phyloP scores from a whole-genome alignment of 2,888 invertebrate species.

The Patella pellucida region DNA sequence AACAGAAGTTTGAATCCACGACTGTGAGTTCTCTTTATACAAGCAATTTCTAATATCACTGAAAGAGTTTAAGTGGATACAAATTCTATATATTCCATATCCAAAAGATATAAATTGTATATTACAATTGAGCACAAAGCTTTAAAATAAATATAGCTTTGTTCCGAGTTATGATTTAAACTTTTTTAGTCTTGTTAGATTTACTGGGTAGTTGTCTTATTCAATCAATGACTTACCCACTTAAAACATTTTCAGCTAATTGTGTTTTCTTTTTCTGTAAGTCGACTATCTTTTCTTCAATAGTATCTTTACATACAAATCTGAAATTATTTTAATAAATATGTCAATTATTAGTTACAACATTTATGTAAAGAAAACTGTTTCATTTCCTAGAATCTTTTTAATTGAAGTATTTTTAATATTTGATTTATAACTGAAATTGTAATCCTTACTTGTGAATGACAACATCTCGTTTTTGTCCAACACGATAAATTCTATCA shows the following conservation, averaged over 20 bases:
- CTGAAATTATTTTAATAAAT: constrained; percentile 72
- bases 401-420: not conserved
- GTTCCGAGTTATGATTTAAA: too few species aligned
- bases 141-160: too few species aligned
- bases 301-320: constrained; percentile 86
- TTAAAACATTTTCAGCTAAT: constrained; percentile 84
- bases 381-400: not conserved
- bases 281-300: constrained; percentile 86
- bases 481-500: constrained; percentile 92
- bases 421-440: not conserved
- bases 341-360: not conserved
- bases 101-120: too few species aligned
- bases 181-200: too few species aligned
- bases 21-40: too few species aligned
- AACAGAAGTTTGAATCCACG: too few species aligned
- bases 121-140: too few species aligned
- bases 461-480: constrained; percentile 85
- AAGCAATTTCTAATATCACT: too few species aligned
- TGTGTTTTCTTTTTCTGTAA: constrained; percentile 86
- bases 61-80: too few species aligned
- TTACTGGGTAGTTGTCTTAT: too few species aligned
- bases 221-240: constrained; percentile 74
- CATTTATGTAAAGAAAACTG: not conserved
- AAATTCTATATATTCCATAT: too few species aligned
- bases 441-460: constrained; percentile 81